A percentile compares a stretch with the other conserved stretches of the same genome.
phyloP scores from a whole-genome alignment of 2,113 vertebrate species.

The Maccullochella peelii region DNA sequence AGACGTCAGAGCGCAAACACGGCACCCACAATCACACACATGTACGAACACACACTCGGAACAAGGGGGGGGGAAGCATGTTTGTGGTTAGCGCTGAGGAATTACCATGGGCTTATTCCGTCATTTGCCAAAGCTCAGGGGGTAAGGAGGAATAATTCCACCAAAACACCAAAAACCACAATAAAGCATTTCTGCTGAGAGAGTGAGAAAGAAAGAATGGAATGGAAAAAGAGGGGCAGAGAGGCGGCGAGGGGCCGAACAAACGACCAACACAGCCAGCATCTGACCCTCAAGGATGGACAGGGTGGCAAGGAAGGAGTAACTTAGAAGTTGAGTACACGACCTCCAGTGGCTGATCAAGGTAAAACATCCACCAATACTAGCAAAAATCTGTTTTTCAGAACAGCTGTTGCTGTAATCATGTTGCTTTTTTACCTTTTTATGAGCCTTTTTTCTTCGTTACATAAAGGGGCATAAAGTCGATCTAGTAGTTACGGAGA shows the following conservation, averaged over 20 bases:
- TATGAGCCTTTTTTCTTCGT: too few species aligned
- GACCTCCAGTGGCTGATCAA: slow-evolving; percentile 43
- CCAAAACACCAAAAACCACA: slow-evolving; percentile 73
- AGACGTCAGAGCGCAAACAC: slow-evolving; percentile 60
- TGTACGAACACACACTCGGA: slow-evolving; percentile 24
- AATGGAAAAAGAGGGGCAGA: slow-evolving; percentile 46
- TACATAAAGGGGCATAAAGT: background rate
- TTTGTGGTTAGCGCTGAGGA: slow-evolving; percentile 70
- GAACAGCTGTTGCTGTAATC: background rate
- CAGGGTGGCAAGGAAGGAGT: background rate
- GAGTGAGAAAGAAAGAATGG: slow-evolving; percentile 56
- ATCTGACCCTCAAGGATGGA: slow-evolving; percentile 27
- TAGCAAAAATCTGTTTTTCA: background rate
- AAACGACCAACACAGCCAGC: slow-evolving; percentile 36
- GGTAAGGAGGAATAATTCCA: slow-evolving; percentile 67
- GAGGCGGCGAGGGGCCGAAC: slow-evolving; percentile 10
- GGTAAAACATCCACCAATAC: background rate
- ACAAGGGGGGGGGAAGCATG: slow-evolving; percentile 21
- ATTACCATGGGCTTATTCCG: slow-evolving; percentile 68
- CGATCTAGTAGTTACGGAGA: background rate
- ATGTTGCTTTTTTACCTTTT: background rate
- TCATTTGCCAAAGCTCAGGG: slow-evolving; percentile 70
- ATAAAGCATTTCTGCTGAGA: slow-evolving; percentile 64
- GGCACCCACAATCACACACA: slow-evolving; percentile 33
- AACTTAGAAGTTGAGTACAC: slow-evolving; percentile 2